Evolutionary conservation across 2,797 vertebrate species (phyloP).

Genomic region (Serranus cabrilla): DNA sequence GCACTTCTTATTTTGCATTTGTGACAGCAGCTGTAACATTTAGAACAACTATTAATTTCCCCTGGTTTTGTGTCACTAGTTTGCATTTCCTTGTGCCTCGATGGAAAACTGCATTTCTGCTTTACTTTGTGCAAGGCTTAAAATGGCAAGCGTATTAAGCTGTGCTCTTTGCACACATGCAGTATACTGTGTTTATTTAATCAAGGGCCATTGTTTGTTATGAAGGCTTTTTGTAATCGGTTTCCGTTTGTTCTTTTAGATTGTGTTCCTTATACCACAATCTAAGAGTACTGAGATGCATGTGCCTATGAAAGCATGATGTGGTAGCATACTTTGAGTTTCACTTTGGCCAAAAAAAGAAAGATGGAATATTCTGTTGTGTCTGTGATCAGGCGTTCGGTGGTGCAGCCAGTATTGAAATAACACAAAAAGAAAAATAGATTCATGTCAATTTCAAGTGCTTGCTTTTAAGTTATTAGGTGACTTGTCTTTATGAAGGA

Average conservation of each 20-base stretch:
- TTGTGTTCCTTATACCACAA: constrained; percentile 61
- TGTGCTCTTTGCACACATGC: constrained; percentile 48
- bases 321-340: constrained; percentile 42
- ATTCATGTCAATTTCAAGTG: neutral
- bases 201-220: constrained; percentile 46
- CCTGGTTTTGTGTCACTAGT: constrained; percentile 58
- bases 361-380: constrained; percentile 6
- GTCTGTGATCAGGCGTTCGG: constrained; percentile 26
- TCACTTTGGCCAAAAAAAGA: constrained; percentile 24
- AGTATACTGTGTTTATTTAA: constrained; percentile 50
- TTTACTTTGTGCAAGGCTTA: constrained; percentile 43
- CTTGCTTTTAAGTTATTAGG: constrained; percentile 18
- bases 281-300: constrained; percentile 72
- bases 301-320: constrained; percentile 79
- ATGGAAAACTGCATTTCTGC: constrained; percentile 41
- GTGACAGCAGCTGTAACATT: constrained; percentile 42
- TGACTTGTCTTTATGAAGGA: constrained; percentile 7
- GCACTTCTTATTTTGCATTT: constrained; percentile 59
- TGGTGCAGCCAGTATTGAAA: constrained; percentile 13
- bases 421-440: neutral
- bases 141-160: constrained; percentile 15
- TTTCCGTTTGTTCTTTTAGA: constrained; percentile 70
- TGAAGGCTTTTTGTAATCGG: constrained; percentile 51
- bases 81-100: constrained; percentile 49
- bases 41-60: constrained; percentile 37